Evolutionary conservation across 2,888 invertebrate genomes (phyloP).

Genomic region (Trichogramma evanescens): DNA sequence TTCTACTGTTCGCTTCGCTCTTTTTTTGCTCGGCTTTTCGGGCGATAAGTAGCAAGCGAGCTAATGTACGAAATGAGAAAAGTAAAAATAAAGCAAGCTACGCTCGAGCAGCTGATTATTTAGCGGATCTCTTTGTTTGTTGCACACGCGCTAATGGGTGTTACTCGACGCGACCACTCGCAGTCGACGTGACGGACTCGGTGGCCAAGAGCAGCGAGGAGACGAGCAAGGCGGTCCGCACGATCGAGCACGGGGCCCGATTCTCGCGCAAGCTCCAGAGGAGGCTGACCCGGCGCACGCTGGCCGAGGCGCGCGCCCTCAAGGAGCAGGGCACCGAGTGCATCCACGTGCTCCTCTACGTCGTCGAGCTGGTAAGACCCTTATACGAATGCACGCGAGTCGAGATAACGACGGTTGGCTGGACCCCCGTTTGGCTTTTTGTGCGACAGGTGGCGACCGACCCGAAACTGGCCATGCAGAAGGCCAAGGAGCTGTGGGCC

Average conservation of each 20-base stretch:
- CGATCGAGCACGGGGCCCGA: slow-evolving; percentile 71
- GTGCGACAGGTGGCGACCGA: slow-evolving; percentile 65
- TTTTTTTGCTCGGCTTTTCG: not conserved
- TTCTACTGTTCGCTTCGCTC: not conserved
- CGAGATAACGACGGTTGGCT: not conserved
- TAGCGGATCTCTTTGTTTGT: not conserved
- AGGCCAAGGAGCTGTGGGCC: slow-evolving; percentile 66
- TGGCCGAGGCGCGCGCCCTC: slow-evolving; percentile 72
- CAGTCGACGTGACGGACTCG: slow-evolving; percentile 6
- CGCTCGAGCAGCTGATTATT: no score
- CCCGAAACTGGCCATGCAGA: slow-evolving; percentile 67
- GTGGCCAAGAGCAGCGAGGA: slow-evolving; percentile 26
- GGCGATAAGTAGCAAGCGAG: no score
- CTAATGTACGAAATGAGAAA: no score
- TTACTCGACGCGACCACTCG: not conserved
- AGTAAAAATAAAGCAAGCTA: no score
- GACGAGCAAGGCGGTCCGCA: slow-evolving; percentile 61
- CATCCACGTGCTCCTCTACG: slow-evolving; percentile 69
- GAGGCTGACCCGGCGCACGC: slow-evolving; percentile 67
- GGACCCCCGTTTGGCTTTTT: not conserved
- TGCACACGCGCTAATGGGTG: not conserved
- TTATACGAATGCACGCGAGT: not conserved
- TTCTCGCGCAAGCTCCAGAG: slow-evolving; percentile 71
- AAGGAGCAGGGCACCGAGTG: slow-evolving; percentile 70
- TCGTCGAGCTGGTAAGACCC: slow-evolving; percentile 65